Base-by-base conservation (phyloP, 2,797 vertebrate genomes). In the Argyrosomus regius region DNA sequence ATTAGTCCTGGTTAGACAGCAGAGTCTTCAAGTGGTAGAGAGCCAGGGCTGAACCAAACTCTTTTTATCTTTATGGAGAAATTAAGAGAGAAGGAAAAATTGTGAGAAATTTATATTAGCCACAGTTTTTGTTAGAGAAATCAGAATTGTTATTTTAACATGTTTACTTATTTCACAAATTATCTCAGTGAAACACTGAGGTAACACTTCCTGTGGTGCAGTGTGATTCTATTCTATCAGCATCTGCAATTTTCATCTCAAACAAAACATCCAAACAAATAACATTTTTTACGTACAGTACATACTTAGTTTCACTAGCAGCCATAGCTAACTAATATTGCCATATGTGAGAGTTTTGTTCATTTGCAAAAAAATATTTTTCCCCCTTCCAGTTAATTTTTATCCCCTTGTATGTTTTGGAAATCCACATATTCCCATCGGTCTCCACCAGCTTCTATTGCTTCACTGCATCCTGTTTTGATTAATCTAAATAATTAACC, bases 1-100 rank as follows among this genome's bases (percentile, higher is more conserved):
- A 80, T 88, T 85, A 78, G 71, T 84, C 73, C 41, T 56, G 18
- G 81, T 77, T 70, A 63, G 78, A 76, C 78, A 62, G 52, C 39
- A 13, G 45, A 18, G 69, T 58, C 49, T 63, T 50, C 4, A 3
- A 2, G 2, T 28, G 61, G 2, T 50, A 16, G 41, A 63, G 53
- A 50, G 50, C 10, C 20, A 31, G 3, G 17, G 74, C 18, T 61
- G 56, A 70, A 77, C 20, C 31, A 49, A 4, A 13, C 20, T 49
- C 50, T 43, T 54, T 31, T 26, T 48, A n/a, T 65, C 26, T 63
- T 53, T 7, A 53, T 53, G 13, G 49, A 82, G 68, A 68, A n/a
- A 41, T 54, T 14, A 48, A 26, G 24, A 63, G 13, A 48, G 18
- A 8, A 17, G 2, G n/a, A 28, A 53, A 1, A 35, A 6, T 4